Evolutionary conservation across 2,113 vertebrate species (phyloP).

Genomic region (Sylvietta virens): DNA sequence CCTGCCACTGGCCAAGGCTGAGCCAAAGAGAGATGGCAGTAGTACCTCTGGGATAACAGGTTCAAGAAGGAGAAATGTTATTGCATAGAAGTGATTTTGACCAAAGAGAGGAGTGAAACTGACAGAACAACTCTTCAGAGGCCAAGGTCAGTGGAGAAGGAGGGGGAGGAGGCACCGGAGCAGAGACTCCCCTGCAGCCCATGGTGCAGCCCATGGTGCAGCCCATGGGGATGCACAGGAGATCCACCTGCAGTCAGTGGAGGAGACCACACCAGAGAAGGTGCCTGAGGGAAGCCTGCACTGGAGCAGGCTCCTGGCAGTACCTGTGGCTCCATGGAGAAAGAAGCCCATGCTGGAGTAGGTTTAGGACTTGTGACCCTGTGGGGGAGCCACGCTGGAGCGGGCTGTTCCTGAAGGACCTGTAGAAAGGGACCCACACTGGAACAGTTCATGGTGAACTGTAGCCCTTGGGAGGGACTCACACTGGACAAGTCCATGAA

Average conservation of each 20-base stretch:
- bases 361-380: background rate
- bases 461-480: background rate
- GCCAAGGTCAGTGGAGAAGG: background rate
- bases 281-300: background rate
- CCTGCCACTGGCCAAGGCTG: too few species aligned
- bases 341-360: background rate
- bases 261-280: background rate
- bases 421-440: background rate
- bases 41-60: background rate
- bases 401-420: rapidly evolving
- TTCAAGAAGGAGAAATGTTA: background rate
- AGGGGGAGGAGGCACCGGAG: background rate
- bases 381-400: rapidly evolving
- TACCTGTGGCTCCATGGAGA: background rate
- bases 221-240: background rate
- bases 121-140: background rate
- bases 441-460: background rate
- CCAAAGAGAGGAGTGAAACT: background rate
- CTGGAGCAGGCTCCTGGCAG: background rate
- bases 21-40: background rate
- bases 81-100: background rate
- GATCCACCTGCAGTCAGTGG: background rate
- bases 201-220: background rate
- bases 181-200: background rate
- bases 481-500: background rate